Evolutionary conservation across 2,888 invertebrate species (phyloP), one percentile per base, ranked within the genome.

Genomic region (Steinernema hermaphroditum): DNA sequence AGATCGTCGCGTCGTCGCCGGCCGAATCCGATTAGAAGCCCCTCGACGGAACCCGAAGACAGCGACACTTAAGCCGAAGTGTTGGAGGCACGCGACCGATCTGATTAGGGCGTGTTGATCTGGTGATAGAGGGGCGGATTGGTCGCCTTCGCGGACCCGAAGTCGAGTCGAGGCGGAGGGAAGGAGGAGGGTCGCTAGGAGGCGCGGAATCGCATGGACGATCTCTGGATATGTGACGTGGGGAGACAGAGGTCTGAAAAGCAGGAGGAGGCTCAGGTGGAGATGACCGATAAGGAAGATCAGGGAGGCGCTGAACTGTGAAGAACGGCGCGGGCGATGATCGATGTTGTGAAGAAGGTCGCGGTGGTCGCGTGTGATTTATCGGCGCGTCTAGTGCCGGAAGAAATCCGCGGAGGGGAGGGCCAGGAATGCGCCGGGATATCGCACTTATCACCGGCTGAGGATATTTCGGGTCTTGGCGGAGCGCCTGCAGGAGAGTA

Each of bases 351-450:
- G 54, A 32, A 62, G 62, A 62, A 62, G 62, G 62, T 62, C 62
- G 62, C 62, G 62, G 62, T 62, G 34, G 62, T 62, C 62, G 62
- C 62, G 62, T 62, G 62, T 62, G 62, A 62, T 62, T 62, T 62
- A 62, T 62, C 4, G 62, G 32, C 32, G 32, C 62, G 62, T 29
- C 62, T 29, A 9, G 16, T 62, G 62, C 62, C 62, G 62, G 62
- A 62, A 62, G 16, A 62, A 29, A 62, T 62, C n/a, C 62, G 14
- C 32, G 62, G 54, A 54, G 54, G 24, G 24, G n/a, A 14, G 50
- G 62, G 14, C 62, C 32, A 32, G 62, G 62, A 62, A 62, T 32
- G 62, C 62, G n/a, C 4, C 12, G 37, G 12, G 37, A 12, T 37
- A 37, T 4, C 37, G 37, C 37, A 37, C 37, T 37, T 8, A 37